Percentiles rank a stretch among this genome's conserved stretches.
phyloP scores from a whole-genome alignment of 2,113 vertebrate genomes.

The Girardinichthys multiradiatus region DNA sequence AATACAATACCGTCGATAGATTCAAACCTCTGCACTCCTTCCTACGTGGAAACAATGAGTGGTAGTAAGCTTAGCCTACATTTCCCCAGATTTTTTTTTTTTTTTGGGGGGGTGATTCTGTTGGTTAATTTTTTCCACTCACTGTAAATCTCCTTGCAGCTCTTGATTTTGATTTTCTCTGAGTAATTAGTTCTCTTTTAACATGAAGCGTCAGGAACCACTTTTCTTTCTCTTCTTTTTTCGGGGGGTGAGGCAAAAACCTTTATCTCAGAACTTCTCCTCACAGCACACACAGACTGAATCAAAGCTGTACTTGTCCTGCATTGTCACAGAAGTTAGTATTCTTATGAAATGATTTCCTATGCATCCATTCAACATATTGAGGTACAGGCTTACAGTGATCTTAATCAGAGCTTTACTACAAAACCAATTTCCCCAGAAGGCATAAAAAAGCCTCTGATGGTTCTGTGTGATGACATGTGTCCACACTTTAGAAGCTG shows the following conservation, averaged over 20 bases:
- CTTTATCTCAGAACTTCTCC: conserved; percentile 2
- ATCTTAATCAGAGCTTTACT: conserved; percentile 24
- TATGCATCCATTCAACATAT: neutral
- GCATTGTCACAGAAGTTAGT: neutral
- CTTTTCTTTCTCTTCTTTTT: neutral
- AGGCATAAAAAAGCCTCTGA: conserved; percentile 5
- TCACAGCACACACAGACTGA: conserved; percentile 11
- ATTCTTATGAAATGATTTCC: neutral
- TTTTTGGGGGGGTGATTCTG: conserved; percentile 49
- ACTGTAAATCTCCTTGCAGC: conserved; percentile 59
- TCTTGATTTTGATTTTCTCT: conserved; percentile 38
- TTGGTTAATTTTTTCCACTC: conserved; percentile 76
- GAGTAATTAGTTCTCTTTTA: conserved; percentile 51
- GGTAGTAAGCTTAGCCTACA: conserved; percentile 68
- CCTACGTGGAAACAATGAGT: conserved; percentile 79
- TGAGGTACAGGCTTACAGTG: neutral
- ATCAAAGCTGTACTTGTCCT: neutral
- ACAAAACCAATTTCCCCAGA: conserved; percentile 17
- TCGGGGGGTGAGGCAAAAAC: neutral
- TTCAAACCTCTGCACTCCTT: conserved; percentile 57
- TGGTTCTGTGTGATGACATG: conserved; percentile 32
- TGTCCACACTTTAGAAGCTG: neutral
- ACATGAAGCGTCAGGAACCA: conserved; percentile 8
- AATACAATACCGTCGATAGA: conserved; percentile 45
- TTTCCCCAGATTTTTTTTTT: conserved; percentile 65